phyloP scores from a whole-genome alignment of 2,797 vertebrate species.

The Gastrophryne carolinensis region DNA sequence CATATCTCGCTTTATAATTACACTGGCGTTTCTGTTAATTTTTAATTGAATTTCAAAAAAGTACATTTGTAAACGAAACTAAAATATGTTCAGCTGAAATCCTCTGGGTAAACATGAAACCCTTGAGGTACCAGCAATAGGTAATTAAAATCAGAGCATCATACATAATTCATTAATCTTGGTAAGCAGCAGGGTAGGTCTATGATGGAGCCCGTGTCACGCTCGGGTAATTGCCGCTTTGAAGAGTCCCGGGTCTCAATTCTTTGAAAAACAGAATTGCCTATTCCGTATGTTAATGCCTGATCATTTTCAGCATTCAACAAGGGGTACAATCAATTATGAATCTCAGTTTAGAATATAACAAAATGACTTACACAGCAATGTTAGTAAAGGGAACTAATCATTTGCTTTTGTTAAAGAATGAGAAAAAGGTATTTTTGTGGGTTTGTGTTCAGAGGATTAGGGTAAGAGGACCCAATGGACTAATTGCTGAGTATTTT shows the following conservation, averaged over 20 bases:
- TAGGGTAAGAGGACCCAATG: slow-evolving; percentile 9
- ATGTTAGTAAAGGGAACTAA: slow-evolving; percentile 69
- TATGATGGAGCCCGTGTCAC: slow-evolving; percentile 68
- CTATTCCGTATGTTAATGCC: slow-evolving; percentile 74
- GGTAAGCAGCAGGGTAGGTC: slow-evolving; percentile 73
- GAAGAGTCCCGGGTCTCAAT: slow-evolving; percentile 67
- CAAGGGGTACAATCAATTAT: slow-evolving; percentile 79
- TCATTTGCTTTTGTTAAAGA: slow-evolving; percentile 74
- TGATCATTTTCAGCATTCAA: slow-evolving; percentile 77
- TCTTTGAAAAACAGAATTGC: slow-evolving; percentile 74
- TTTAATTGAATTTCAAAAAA: too few species aligned
- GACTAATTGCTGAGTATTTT: neutral
- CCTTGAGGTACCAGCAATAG: slow-evolving; percentile 57
- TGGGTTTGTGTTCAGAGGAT: slow-evolving; percentile 73
- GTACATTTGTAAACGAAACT: neutral
- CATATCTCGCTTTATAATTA: too few species aligned
- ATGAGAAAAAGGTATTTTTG: slow-evolving; percentile 79
- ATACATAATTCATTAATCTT: slow-evolving; percentile 75
- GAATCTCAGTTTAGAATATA: slow-evolving; percentile 76
- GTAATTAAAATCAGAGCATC: slow-evolving; percentile 71
- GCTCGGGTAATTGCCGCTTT: slow-evolving; percentile 69
- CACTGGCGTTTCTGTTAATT: too few species aligned
- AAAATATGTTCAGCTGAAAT: neutral
- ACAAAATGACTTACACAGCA: slow-evolving; percentile 77
- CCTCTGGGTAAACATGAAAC: slow-evolving; percentile 7